Conservation (phyloP, 2,888 invertebrate genomes). For the Hermaeophaga mercurialis region DNA sequence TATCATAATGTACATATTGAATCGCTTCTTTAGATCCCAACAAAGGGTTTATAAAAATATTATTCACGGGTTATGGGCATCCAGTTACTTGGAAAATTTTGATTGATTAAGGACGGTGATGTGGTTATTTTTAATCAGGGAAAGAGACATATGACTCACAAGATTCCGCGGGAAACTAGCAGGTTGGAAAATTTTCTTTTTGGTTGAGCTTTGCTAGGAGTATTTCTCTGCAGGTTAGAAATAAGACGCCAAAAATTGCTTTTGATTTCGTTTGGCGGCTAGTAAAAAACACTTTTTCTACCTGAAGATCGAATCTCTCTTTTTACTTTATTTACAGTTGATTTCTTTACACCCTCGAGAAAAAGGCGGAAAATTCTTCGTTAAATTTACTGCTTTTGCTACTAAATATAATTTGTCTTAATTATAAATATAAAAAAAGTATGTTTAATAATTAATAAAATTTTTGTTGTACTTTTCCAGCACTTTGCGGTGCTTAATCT, state of each 20-base stretch:
- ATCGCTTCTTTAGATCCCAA: slow-evolving; percentile 21
- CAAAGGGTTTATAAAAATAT: slow-evolving; percentile 26
- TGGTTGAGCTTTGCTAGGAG: not conserved
- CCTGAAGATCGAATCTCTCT: not conserved
- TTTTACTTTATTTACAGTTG: not conserved
- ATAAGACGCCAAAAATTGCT: slow-evolving; percentile 8
- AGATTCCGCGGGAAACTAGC: not conserved
- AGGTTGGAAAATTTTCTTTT: not conserved
- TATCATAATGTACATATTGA: slow-evolving; percentile 16
- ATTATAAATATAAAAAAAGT: too few species aligned
- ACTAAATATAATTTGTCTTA: too few species aligned
- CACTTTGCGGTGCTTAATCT: too few species aligned
- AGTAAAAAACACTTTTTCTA: not conserved
- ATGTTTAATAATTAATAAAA: too few species aligned
- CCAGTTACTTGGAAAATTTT: slow-evolving; percentile 21
- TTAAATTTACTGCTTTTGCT: too few species aligned
- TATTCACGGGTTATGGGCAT: slow-evolving; percentile 19
- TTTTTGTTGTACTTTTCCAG: too few species aligned
- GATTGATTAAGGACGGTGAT: slow-evolving; percentile 18
- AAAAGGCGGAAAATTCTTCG: too few species aligned
- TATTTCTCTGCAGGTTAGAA: not conserved
- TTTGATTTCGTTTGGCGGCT: not conserved
- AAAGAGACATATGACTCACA: too few species aligned
- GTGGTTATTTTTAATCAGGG: slow-evolving; percentile 22
- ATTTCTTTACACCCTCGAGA: too few species aligned